phyloP scores from a whole-genome alignment of 2,888 invertebrate genomes.

The Coremacera marginata region DNA sequence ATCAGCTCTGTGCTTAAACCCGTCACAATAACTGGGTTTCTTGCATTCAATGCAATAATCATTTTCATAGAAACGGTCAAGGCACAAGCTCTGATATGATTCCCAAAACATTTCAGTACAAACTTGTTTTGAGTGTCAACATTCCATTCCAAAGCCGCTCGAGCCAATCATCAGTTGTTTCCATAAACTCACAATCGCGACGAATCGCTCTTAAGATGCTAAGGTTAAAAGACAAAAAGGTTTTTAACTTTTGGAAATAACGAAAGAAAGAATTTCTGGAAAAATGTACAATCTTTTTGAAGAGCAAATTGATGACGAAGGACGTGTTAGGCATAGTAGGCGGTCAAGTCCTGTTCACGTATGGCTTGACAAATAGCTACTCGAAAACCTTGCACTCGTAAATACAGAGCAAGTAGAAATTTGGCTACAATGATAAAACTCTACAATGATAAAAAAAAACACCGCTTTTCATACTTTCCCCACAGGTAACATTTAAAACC shows the following conservation, averaged over 20 bases:
- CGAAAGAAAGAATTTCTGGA: background rate
- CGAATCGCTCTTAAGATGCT: background rate
- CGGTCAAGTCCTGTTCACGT: no score
- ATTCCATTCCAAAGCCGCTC: background rate
- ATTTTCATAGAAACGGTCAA: no score
- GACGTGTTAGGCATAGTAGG: background rate
- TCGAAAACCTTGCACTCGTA: background rate
- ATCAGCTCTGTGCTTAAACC: background rate
- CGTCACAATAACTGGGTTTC: background rate
- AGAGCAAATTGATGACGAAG: background rate
- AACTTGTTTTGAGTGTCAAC: background rate
- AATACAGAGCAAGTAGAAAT: background rate
- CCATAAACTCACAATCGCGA: background rate
- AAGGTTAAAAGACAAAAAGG: background rate
- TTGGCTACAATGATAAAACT: background rate
- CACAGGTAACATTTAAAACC: no score
- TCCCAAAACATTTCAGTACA: background rate
- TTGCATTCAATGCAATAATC: background rate
- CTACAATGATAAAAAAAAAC: background rate
- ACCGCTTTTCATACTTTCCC: background rate
- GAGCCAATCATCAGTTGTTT: no score
- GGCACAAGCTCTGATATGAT: background rate
- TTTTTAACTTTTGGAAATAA: no score
- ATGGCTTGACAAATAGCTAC: background rate
- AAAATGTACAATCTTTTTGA: background rate